Percentiles rank a stretch among this genome's conserved stretches.
Conservation (phyloP, 2,113 vertebrate genomes). For the Indicator indicator region DNA sequence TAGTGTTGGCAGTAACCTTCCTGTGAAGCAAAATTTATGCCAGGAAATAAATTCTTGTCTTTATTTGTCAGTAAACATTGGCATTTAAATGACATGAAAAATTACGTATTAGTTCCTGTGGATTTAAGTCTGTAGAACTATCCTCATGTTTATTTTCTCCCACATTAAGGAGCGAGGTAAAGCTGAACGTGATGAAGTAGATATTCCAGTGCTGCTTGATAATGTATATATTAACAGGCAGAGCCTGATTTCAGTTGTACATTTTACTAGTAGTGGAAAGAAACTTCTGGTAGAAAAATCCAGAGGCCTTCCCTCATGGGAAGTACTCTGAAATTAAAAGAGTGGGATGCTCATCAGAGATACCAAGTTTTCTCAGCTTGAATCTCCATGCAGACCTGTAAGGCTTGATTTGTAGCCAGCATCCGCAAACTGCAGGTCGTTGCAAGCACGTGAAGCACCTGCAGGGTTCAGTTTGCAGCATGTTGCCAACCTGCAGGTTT, state of each 20-base stretch:
- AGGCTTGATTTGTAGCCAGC: neutral
- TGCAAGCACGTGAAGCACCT: neutral
- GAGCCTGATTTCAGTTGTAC: neutral
- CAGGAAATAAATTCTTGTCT: neutral
- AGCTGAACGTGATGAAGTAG: conserved; percentile 60
- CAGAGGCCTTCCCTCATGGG: neutral
- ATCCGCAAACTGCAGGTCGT: neutral
- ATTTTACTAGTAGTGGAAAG: neutral
- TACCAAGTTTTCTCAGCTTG: neutral
- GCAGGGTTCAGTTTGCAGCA: too few species aligned
- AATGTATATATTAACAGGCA: neutral
- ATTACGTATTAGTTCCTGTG: neutral
- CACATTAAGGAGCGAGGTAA: neutral
- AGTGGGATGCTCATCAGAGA: neutral
- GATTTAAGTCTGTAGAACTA: neutral
- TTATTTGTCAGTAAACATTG: neutral
- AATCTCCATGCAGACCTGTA: neutral
- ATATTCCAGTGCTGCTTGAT: neutral
- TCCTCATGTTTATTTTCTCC: neutral
- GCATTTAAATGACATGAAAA: neutral
- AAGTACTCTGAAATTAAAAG: neutral
- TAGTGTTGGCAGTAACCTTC: neutral
- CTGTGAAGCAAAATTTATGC: neutral
- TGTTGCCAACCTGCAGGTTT: too few species aligned
- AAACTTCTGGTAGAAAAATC: neutral